Base-by-base conservation (phyloP, 2,888 invertebrate genomes). In the Tiliacea aurago region DNA sequence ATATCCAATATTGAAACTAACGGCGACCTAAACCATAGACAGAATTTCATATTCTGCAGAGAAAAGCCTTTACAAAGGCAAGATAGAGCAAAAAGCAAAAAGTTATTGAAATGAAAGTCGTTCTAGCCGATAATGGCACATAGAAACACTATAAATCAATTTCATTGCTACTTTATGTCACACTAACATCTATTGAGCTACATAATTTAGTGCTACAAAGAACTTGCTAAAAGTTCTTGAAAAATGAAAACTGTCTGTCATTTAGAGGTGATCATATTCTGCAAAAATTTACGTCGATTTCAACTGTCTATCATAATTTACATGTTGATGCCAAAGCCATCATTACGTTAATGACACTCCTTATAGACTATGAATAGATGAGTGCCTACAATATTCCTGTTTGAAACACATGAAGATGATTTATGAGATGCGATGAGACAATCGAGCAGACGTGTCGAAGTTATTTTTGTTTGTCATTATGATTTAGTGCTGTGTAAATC, bases 321-420 rank as follows among this genome's bases (percentile, higher is more conserved):
- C 81, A 74, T 84, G 75, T 82, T 86, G 86, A 85, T 86, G 82
- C 79, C 80, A 70, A 86, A 78, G 84, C 87, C 83, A 87, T 61
- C 79, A 79, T 90, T 88, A 90, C 80, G 64, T 68, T 90, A 91
- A 90, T 89, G 84, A 86, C 83, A 86, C 88, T 87, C 86, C 71
- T 67, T 77, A 85, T 67, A 77, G 45, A 20, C 75, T 83, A 70
- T 79, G 61, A 49, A 81, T 78, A 75, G 77, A 74, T 76, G 45
- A 68, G 47, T 63, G 51, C 37, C 68, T 76, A 72, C 70, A 74
- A 73, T 78, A 84, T 87, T 86, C 87, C 88, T 86, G 87, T 88
- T 88, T 87, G 78, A 78, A 82, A 70, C 76, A 76, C 78, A 73
- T 47, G 80, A 76, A 82, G 73, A 87, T 87, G 86, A 90, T 89